phyloP scores from a whole-genome alignment of 2,113 vertebrate genomes.

The Sapayoa aenigma region DNA sequence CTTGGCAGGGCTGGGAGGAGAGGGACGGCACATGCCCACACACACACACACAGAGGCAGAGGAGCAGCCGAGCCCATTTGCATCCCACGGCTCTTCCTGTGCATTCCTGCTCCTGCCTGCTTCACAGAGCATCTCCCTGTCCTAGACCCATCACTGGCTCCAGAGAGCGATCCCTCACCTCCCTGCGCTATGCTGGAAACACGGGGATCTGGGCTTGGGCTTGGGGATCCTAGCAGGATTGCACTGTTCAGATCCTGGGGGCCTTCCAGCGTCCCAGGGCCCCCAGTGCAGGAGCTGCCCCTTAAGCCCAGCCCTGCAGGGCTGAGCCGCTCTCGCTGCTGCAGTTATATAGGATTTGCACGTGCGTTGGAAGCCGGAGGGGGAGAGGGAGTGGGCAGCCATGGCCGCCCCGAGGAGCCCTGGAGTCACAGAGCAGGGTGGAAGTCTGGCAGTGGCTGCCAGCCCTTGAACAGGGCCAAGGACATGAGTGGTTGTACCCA shows the following conservation, averaged over 20 bases:
- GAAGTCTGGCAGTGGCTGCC: rapidly evolving
- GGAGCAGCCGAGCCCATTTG: background rate
- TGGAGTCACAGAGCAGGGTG: background rate
- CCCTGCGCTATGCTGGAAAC: background rate
- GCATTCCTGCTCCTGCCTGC: too few species aligned
- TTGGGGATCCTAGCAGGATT: background rate
- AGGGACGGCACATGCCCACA: rapidly evolving
- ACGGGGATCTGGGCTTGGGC: rapidly evolving
- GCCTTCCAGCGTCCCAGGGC: background rate
- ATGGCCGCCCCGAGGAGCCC: rapidly evolving
- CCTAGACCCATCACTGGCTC: background rate
- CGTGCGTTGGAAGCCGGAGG: background rate
- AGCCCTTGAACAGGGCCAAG: rapidly evolving
- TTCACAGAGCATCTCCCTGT: background rate
- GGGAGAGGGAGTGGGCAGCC: background rate
- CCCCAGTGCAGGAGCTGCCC: background rate
- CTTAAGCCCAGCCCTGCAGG: background rate
- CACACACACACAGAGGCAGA: background rate
- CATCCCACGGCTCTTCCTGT: too few species aligned
- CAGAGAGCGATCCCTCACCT: background rate
- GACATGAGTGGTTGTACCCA: rapidly evolving
- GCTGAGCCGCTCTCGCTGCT: background rate
- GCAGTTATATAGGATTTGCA: background rate
- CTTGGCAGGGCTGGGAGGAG: background rate
- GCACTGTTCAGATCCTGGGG: rapidly evolving